phyloP scores from a whole-genome alignment of 2,888 invertebrate genomes.

The Pristionchus mayeri region DNA sequence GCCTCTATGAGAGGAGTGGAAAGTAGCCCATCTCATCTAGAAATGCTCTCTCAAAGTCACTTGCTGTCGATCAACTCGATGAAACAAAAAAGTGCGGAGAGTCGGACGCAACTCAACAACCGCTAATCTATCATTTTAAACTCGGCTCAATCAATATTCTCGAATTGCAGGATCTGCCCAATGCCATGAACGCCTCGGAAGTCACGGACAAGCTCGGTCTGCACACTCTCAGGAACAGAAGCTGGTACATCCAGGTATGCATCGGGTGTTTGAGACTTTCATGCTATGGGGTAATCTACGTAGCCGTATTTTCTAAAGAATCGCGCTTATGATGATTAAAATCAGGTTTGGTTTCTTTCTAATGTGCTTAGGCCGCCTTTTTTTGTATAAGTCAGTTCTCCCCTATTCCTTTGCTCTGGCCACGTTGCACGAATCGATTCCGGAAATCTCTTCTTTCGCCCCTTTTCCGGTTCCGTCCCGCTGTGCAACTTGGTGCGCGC shows the following conservation, averaged over 20 bases:
- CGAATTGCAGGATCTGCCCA: slow-evolving; percentile 91
- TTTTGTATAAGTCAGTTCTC: neutral
- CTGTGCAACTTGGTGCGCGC: neutral
- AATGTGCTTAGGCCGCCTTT: neutral
- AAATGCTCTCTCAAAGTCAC: no score
- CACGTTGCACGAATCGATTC: neutral
- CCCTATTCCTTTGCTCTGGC: no score
- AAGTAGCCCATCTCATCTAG: no score
- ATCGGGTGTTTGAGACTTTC: neutral
- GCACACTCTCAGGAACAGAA: slow-evolving; percentile 95
- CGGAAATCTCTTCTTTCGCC: neutral
- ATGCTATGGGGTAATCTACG: no score
- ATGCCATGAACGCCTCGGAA: slow-evolving; percentile 99
- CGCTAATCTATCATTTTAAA: neutral
- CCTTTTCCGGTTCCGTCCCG: neutral
- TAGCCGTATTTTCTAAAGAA: no score
- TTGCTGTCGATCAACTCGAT: no score
- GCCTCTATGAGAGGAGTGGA: no score
- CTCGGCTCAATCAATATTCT: neutral
- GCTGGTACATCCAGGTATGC: slow-evolving; percentile 80
- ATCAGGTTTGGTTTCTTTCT: no score
- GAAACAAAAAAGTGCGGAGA: no score
- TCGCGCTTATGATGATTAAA: no score
- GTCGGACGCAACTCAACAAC: no score
- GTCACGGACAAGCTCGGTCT: slow-evolving; percentile 99